phyloP scores from a whole-genome alignment of 2,113 vertebrate genomes.

The Tragelaphus buxtoni region DNA sequence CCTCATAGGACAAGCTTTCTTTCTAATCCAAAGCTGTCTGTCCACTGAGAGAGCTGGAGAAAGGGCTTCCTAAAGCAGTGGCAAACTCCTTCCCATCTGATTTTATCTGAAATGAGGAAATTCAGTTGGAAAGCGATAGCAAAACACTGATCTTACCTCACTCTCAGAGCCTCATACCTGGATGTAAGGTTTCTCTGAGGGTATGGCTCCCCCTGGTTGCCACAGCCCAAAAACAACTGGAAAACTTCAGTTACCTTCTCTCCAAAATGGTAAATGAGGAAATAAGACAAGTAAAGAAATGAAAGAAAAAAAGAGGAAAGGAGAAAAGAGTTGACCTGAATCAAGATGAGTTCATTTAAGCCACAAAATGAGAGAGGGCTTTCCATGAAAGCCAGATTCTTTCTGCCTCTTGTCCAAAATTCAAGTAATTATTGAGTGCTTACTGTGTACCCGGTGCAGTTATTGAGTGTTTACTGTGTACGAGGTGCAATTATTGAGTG shows the following conservation, averaged over 20 bases:
- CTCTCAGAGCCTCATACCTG: background rate
- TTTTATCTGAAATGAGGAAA: background rate
- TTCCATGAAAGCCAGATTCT: background rate
- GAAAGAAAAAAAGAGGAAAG: background rate
- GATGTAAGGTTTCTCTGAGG: background rate
- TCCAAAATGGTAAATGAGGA: background rate
- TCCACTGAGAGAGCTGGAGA: background rate
- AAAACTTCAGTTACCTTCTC: background rate
- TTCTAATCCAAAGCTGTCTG: background rate
- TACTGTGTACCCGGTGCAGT: background rate
- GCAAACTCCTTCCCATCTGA: background rate
- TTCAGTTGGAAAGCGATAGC: rapidly evolving
- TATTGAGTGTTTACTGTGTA: background rate
- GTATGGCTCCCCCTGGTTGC: background rate
- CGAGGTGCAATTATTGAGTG: background rate
- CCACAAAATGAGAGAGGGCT: background rate
- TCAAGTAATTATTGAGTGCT: background rate
- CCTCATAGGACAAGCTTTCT: background rate
- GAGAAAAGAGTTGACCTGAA: no score
- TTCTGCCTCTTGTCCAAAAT: background rate
- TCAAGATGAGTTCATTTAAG: background rate
- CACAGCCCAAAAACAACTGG: background rate
- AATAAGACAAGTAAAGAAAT: background rate
- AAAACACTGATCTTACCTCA: background rate
- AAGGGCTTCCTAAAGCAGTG: background rate